Evolutionary conservation across 1,140 invertebrate genomes (phyloP), one percentile per base, ranked within the genome.

Genomic region (Orussus abietinus): DNA sequence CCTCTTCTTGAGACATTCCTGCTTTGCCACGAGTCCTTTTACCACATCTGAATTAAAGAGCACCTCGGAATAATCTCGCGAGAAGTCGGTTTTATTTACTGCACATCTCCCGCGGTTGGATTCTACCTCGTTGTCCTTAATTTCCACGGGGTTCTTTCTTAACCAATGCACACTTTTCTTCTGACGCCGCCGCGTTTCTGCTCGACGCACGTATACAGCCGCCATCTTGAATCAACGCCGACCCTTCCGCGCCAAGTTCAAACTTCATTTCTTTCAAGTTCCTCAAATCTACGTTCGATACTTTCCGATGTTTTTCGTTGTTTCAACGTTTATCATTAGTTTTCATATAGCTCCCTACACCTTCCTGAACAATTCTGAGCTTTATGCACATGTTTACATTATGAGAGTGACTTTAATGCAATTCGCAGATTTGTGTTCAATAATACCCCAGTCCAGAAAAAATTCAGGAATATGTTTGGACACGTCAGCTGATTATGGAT

Each of bases 1-100:
- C 69, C 38, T 74, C 71, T 22, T 72, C 71, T 39, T 72, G 71
- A 36, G 69, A 72, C 71, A 74, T 73, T 53, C 43, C 52, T 43
- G 11, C 7, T 13, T 6, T 17, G 6, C 33, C 7, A 14, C 19
- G 3, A 10, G 5, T 11, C 11, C 28, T 29, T 31, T 30, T 21
- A 35, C 34, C 22, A 7, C 3, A 14, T 30, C 14, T 38, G 38
- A 28, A 3, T 17, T 15, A 10, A 10, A 14, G 14, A 53, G 37
- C 36, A 17, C 17, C 20, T 11, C 20, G 22, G 2, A 3, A n/a
- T 28, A 17, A 21, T 12, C 11, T 10, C 11, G 4, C 11, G 29
- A 31, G 20, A 22, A 13, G 20, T 20, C 13, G 10, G 18, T 9
- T 6, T 13, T 12, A 9, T 18, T 7, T 17, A 34, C 9, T 29